phyloP scores from a whole-genome alignment of 2,888 invertebrate genomes.

The Platerodrilus igneus region DNA sequence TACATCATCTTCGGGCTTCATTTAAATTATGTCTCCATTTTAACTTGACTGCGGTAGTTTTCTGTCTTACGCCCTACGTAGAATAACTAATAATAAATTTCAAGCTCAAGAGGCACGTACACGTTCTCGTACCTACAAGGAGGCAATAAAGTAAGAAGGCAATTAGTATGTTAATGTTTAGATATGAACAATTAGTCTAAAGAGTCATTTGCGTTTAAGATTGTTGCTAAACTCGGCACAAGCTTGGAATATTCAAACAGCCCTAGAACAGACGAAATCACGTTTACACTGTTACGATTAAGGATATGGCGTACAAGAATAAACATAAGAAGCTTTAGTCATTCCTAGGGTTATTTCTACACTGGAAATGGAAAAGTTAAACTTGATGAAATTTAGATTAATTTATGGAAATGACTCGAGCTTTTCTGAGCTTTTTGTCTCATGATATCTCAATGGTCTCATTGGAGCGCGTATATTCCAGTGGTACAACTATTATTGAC shows the following conservation, averaged over 20 bases:
- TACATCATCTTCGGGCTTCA: constrained; percentile 11
- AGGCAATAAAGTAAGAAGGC: constrained; percentile 42
- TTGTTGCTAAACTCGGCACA: constrained; percentile 44
- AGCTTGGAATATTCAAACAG: constrained; percentile 51
- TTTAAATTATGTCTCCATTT: constrained; percentile 18
- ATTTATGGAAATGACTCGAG: no score
- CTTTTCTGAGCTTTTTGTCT: no score
- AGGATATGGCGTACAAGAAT: constrained; percentile 34
- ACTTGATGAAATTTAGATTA: no score
- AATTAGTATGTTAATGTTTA: constrained; percentile 47
- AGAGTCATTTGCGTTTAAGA: constrained; percentile 42
- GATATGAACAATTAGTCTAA: constrained; percentile 48
- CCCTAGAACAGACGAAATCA: constrained; percentile 47
- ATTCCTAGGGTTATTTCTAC: constrained; percentile 27
- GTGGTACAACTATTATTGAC: no score
- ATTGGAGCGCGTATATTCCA: no score
- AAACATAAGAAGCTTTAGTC: constrained; percentile 30
- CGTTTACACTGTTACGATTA: constrained; percentile 47
- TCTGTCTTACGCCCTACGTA: constrained; percentile 13
- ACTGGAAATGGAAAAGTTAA: constrained; percentile 24
- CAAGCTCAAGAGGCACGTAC: constrained; percentile 29
- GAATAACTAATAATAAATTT: constrained; percentile 19
- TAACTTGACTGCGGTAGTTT: constrained; percentile 22
- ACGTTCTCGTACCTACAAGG: constrained; percentile 36
- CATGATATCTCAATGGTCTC: no score